A percentile compares a stretch with the other conserved stretches of the same genome.
phyloP scores from a whole-genome alignment of 1,140 invertebrate species.

The Atta colombica region DNA sequence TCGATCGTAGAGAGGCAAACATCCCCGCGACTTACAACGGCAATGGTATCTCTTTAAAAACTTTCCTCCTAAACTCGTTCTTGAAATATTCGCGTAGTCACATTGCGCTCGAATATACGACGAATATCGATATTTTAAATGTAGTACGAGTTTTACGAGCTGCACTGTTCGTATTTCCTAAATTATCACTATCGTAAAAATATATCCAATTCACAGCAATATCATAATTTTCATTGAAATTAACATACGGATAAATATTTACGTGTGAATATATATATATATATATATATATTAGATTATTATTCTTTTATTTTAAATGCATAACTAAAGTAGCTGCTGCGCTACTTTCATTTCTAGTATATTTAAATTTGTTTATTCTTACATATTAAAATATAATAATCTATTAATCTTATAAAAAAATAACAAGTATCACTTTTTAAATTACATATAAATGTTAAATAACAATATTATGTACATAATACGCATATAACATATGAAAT shows the following conservation, averaged over 20 bases:
- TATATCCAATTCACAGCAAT: not conserved
- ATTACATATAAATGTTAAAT: not conserved
- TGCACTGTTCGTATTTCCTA: conserved; percentile 17
- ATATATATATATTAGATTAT: not conserved
- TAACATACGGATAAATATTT: not conserved
- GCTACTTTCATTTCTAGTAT: not conserved
- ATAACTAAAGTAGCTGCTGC: not conserved
- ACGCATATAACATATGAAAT: not conserved
- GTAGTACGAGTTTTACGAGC: conserved; percentile 15
- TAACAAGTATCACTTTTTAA: not conserved
- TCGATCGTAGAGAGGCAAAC: conserved; percentile 25
- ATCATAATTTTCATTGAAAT: conserved; percentile 11
- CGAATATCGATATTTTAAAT: conserved; percentile 36
- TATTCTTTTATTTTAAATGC: not conserved
- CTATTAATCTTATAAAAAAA: not conserved
- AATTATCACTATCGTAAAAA: conserved; percentile 41
- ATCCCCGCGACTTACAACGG: not conserved
- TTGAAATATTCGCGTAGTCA: conserved; percentile 40
- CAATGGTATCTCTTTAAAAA: conserved; percentile 26
- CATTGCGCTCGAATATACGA: conserved; percentile 21
- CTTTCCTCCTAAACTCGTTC: conserved; percentile 26
- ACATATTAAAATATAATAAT: not conserved
- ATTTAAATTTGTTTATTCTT: not conserved
- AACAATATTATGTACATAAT: not conserved
- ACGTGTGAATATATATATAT: not conserved